A percentile compares a stretch with the other conserved stretches of the same genome.
Evolutionary conservation across 2,888 invertebrate genomes (phyloP).

Genomic region (Shargacucullia verbasci): DNA sequence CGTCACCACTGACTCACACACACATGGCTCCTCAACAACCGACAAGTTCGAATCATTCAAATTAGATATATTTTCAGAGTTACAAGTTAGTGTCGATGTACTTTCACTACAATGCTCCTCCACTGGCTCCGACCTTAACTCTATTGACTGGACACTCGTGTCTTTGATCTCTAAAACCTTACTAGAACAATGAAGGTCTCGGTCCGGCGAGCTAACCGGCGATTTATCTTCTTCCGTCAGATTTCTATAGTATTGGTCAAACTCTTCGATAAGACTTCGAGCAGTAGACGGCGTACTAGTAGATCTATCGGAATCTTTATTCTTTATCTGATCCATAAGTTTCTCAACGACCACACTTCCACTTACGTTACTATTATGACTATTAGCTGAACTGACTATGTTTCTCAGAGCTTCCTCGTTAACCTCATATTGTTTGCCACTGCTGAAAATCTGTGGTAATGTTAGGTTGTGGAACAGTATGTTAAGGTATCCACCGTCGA

Average conservation of each 20-base stretch:
- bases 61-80: conserved; percentile 6
- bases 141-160: conserved; percentile 33
- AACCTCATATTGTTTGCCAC: conserved; percentile 82
- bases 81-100: conserved; percentile 39
- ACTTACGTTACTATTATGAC: conserved; percentile 58
- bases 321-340: conserved; percentile 75
- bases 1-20: conserved; percentile 24
- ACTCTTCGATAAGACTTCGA: conserved; percentile 82
- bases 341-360: conserved; percentile 69
- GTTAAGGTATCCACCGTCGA: conserved; percentile 83
- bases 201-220: conserved; percentile 47
- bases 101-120: conserved; percentile 30
- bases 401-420: conserved; percentile 81
- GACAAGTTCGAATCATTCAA: conserved; percentile 17
- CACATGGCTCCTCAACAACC: conserved; percentile 16
- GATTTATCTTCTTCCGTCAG: conserved; percentile 67
- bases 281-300: conserved; percentile 80
- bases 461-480: conserved; percentile 80
- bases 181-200: conserved; percentile 37
- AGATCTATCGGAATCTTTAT: conserved; percentile 66
- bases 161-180: conserved; percentile 56
- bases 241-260: conserved; percentile 80
- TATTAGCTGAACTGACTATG: conserved; percentile 75
- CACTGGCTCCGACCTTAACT: conserved; percentile 11
- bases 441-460: conserved; percentile 81